Conservation (phyloP, 2,113 vertebrate species). For the Condylura cristata region DNA sequence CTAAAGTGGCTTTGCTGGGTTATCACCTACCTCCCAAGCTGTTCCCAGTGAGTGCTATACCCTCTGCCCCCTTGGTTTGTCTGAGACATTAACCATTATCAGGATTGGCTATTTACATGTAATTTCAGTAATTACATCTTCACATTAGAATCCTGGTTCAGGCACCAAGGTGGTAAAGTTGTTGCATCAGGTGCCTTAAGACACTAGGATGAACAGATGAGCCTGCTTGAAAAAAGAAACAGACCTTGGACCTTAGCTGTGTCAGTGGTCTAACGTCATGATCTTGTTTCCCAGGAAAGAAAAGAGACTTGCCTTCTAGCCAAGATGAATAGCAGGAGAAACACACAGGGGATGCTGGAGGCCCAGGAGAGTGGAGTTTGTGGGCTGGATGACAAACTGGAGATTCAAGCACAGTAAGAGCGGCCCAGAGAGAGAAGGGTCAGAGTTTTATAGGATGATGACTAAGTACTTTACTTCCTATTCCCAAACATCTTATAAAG, state of each 20-base stretch:
- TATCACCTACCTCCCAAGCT: neutral
- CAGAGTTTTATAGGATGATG: neutral
- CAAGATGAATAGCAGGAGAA: conserved; percentile 60
- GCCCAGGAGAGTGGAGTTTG: conserved; percentile 45
- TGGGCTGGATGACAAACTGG: conserved; percentile 5
- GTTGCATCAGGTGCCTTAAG: neutral
- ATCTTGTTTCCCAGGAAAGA: conserved; percentile 70
- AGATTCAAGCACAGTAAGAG: conserved; percentile 65
- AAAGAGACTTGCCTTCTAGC: conserved; percentile 22
- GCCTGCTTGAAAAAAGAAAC: conserved; percentile 29
- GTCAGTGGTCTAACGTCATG: neutral
- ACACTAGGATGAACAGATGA: conserved; percentile 13
- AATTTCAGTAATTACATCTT: neutral
- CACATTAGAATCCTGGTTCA: neutral
- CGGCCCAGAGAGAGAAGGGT: neutral
- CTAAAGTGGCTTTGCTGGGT: conserved; percentile 10
- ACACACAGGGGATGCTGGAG: neutral
- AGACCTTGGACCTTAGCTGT: neutral
- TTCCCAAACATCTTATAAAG: neutral
- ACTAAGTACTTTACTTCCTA: neutral
- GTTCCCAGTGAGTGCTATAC: neutral
- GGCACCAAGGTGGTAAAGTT: neutral
- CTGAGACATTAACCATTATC: neutral
- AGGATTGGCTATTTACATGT: neutral
- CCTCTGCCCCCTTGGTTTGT: neutral